Conservation (phyloP, 1,140 invertebrate genomes). For the Lutraria rhynchaena region DNA sequence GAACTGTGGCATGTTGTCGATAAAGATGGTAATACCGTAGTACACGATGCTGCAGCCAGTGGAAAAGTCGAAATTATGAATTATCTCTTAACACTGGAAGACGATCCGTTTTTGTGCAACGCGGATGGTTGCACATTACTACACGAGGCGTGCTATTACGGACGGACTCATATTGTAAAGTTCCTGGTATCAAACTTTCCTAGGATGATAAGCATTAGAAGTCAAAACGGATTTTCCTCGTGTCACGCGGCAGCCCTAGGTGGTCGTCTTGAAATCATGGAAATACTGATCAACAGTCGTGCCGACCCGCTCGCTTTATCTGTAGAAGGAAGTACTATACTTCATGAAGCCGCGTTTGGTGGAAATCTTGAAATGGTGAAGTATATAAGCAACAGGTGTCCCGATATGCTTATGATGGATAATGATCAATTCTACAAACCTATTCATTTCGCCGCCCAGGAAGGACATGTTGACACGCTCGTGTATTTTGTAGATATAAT, state of each 20-base stretch:
- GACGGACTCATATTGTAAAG: slow-evolving; percentile 9
- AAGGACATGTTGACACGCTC: slow-evolving; percentile 40
- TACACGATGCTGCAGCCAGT: slow-evolving; percentile 45
- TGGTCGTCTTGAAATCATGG: slow-evolving; percentile 40
- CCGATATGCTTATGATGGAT: slow-evolving; percentile 19
- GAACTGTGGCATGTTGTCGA: slow-evolving; percentile 12
- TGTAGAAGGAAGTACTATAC: slow-evolving; percentile 47
- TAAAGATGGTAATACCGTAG: slow-evolving; percentile 37
- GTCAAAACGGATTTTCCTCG: slow-evolving; percentile 28
- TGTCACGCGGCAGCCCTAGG: slow-evolving; percentile 45
- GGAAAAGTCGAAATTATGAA: slow-evolving; percentile 21
- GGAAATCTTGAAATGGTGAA: slow-evolving; percentile 47
- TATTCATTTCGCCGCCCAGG: slow-evolving; percentile 49
- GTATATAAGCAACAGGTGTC: slow-evolving; percentile 11
- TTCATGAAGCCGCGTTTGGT: slow-evolving; percentile 49
- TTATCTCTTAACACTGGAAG: slow-evolving; percentile 22
- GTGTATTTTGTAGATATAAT: not conserved
- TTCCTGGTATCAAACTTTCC: slow-evolving; percentile 20
- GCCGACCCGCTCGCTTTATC: slow-evolving; percentile 23
- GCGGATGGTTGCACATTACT: slow-evolving; percentile 46
- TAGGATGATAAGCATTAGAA: slow-evolving; percentile 6
- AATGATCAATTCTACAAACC: slow-evolving; percentile 24
- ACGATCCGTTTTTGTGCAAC: slow-evolving; percentile 5
- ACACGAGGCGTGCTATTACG: slow-evolving; percentile 52
- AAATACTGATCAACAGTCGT: not conserved